phyloP scores from a whole-genome alignment of 2,797 vertebrate genomes.

The Fistularia commersonii region DNA sequence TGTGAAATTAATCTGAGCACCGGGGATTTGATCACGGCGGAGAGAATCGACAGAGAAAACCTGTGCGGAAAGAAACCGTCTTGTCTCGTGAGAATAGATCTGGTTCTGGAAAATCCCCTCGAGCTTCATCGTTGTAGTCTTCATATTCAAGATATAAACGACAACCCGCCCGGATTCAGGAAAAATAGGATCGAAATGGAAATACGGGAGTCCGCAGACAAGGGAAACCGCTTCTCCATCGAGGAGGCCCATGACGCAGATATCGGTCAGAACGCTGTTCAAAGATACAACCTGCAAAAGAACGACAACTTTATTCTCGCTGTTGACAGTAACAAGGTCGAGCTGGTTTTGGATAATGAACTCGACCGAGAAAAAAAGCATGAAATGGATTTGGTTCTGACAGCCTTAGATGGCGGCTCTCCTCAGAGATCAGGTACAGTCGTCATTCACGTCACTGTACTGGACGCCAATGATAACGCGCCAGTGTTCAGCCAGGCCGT shows the following conservation, averaged over 20 bases:
- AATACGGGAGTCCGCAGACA: slow-evolving; percentile 49
- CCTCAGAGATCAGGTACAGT: too few species aligned
- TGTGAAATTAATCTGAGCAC: slow-evolving; percentile 54
- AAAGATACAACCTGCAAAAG: slow-evolving; percentile 13
- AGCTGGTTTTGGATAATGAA: slow-evolving; percentile 48
- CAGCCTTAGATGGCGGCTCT: slow-evolving; percentile 66
- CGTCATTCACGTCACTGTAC: too few species aligned
- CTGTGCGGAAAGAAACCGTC: slow-evolving; percentile 56
- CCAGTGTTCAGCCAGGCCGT: too few species aligned
- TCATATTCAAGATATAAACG: slow-evolving; percentile 77
- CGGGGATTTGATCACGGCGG: slow-evolving; percentile 56
- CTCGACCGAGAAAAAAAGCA: slow-evolving; percentile 66
- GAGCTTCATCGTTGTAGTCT: slow-evolving; percentile 64
- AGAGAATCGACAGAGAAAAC: slow-evolving; percentile 67
- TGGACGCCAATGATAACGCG: too few species aligned
- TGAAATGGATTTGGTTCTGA: slow-evolving; percentile 52
- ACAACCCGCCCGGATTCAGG: slow-evolving; percentile 75
- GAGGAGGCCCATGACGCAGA: slow-evolving; percentile 69
- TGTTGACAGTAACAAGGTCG: slow-evolving; percentile 1
- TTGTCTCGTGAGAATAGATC: slow-evolving; percentile 69
- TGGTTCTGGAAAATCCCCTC: slow-evolving; percentile 75
- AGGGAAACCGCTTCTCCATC: slow-evolving; percentile 56
- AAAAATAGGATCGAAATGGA: slow-evolving; percentile 64
- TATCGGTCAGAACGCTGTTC: slow-evolving; percentile 60
- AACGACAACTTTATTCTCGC: slow-evolving; percentile 13